These are phyloP conservation scores for Podocnemis expansa DNA, from an alignment of 2,113 vertebrate genomes.

Conservation along the genomic window DNA sequence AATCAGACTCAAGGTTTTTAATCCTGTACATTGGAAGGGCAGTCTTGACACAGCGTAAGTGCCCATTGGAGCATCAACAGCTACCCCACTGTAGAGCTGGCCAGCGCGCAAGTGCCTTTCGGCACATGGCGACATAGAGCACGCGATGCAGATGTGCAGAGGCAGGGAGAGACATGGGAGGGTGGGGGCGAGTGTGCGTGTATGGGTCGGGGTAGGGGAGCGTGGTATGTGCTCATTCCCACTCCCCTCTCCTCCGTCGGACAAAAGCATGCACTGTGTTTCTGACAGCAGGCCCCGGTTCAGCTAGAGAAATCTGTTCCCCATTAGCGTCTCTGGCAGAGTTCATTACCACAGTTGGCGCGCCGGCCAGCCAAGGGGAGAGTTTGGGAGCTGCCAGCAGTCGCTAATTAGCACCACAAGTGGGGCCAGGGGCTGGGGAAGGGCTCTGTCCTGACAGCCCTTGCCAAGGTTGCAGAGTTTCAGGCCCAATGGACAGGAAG, in stretches of 20 bases:
- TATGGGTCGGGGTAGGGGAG: rapidly evolving
- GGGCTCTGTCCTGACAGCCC: neutral
- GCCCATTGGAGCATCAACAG: neutral
- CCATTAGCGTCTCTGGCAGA: neutral
- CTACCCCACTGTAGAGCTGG: neutral
- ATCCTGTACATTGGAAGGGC: neutral
- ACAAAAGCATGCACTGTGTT: rapidly evolving
- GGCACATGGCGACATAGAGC: neutral
- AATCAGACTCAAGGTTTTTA: neutral
- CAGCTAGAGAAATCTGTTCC: conserved; percentile 29
- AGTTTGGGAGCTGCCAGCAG: conserved; percentile 28
- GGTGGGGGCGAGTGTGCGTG: rapidly evolving
- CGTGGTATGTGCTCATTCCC: neutral
- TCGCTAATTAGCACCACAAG: conserved; percentile 50
- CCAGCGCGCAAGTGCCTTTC: neutral
- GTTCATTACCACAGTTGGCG: neutral
- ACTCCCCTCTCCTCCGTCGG: neutral
- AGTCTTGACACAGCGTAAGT: neutral
- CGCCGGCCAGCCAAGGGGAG: neutral
- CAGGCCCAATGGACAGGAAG: neutral
- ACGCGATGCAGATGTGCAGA: neutral
- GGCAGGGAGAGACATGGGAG: neutral
- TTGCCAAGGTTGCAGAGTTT: conserved; percentile 42
- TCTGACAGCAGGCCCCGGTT: neutral
- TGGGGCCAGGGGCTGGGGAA: conserved; percentile 44